Conservation (phyloP, 2,888 invertebrate genomes). For the Pardosa pseudoannulata region DNA sequence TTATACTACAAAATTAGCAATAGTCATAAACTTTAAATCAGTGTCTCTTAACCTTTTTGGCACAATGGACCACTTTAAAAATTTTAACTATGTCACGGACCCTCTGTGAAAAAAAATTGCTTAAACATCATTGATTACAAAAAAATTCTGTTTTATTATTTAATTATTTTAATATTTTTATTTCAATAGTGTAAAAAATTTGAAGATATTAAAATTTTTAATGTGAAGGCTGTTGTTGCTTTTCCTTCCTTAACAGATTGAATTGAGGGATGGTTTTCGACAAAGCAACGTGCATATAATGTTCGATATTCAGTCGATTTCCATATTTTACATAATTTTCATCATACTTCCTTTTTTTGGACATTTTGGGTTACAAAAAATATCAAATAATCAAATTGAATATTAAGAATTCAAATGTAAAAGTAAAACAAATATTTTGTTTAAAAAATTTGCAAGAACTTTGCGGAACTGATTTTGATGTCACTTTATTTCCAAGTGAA, state of each 20-base stretch:
- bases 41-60: conserved; percentile 55
- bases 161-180: conserved; percentile 28
- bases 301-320: conserved; percentile 54
- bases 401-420: too few relatives aligned
- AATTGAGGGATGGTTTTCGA: conserved; percentile 48
- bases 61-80: conserved; percentile 51
- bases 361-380: too few relatives aligned
- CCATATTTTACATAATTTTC: too few relatives aligned
- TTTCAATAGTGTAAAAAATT: conserved; percentile 45
- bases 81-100: conserved; percentile 14
- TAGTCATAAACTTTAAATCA: too few relatives aligned
- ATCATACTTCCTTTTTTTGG: too few relatives aligned
- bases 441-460: too few relatives aligned
- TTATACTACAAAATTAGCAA: too few relatives aligned
- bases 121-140: conserved; percentile 4
- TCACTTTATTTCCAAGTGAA: too few relatives aligned
- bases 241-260: conserved; percentile 51
- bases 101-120: conserved; percentile 11
- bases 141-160: too few relatives aligned
- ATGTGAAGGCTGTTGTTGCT: conserved; percentile 46
- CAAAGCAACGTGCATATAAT: conserved; percentile 51
- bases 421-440: too few relatives aligned
- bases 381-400: too few relatives aligned
- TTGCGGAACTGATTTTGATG: too few relatives aligned
- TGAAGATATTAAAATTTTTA: conserved; percentile 48